These are phyloP conservation scores for Yponomeuta malinellus DNA, from an alignment of 2,888 invertebrate species.

Conservation along the genomic window DNA sequence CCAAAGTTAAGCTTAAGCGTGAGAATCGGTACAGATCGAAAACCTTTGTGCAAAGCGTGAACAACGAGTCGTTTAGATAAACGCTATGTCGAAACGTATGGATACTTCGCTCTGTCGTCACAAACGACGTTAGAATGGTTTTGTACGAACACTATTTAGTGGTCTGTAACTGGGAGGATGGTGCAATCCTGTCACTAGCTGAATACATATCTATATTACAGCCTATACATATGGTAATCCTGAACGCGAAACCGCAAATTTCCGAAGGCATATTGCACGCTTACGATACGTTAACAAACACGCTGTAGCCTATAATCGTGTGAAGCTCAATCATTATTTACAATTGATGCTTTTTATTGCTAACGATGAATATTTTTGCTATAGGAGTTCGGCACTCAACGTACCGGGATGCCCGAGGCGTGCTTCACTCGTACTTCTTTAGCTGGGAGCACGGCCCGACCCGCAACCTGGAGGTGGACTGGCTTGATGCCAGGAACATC, in stretches of 20 bases:
- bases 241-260: not conserved
- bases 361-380: not conserved
- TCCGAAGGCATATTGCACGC: not conserved
- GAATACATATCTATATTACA: not conserved
- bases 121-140: slow-evolving; percentile 36
- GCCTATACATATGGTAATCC: slow-evolving; percentile 15
- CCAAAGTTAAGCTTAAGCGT: slow-evolving; percentile 23
- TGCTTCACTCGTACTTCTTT: slow-evolving; percentile 94
- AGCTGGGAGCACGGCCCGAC: slow-evolving; percentile 93
- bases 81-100: slow-evolving; percentile 50
- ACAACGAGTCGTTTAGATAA: slow-evolving; percentile 47
- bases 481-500: slow-evolving; percentile 93
- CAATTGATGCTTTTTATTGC: not conserved
- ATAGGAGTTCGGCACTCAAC: slow-evolving; percentile 91
- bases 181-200: slow-evolving; percentile 16
- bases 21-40: slow-evolving; percentile 42
- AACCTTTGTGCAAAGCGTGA: slow-evolving; percentile 44
- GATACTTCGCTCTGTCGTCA: slow-evolving; percentile 39
- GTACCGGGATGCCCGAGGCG: slow-evolving; percentile 91
- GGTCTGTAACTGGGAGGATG: slow-evolving; percentile 26
- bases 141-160: slow-evolving; percentile 34
- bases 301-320: slow-evolving; percentile 5
- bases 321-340: slow-evolving; percentile 1
- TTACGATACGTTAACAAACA: not conserved
- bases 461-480: slow-evolving; percentile 88